phyloP scores from a whole-genome alignment of 1,140 invertebrate genomes.

The Dinoponera quadriceps region DNA sequence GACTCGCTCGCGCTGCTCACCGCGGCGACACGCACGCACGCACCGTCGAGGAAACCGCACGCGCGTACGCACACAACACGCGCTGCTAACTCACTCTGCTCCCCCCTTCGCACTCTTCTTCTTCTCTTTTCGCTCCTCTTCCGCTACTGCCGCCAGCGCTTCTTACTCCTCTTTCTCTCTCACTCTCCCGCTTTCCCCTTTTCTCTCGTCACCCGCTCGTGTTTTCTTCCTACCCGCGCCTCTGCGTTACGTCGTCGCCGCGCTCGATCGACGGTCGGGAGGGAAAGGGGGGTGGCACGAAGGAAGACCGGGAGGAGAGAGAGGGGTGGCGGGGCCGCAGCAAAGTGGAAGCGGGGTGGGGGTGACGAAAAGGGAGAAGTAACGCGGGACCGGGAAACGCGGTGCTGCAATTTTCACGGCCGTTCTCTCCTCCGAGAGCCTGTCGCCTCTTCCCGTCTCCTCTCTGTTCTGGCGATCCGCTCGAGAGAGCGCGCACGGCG shows the following conservation, averaged over 20 bases:
- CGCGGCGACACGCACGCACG: too few relatives aligned
- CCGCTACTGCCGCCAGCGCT: too few relatives aligned
- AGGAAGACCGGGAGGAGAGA: neutral
- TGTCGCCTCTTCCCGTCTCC: too few relatives aligned
- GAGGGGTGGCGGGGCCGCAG: slow-evolving; percentile 10
- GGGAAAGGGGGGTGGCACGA: neutral
- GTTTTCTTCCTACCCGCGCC: slow-evolving; percentile 25
- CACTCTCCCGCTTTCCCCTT: neutral
- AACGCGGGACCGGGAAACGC: slow-evolving; percentile 6
- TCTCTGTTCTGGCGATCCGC: neutral
- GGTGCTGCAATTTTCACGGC: neutral
- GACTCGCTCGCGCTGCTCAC: slow-evolving; percentile 56
- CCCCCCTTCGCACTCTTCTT: slow-evolving; percentile 20
- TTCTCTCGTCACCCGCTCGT: slow-evolving; percentile 13
- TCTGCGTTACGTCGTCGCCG: slow-evolving; percentile 57
- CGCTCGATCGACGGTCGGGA: slow-evolving; percentile 54
- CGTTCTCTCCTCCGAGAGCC: too few relatives aligned
- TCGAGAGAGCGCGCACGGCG: neutral
- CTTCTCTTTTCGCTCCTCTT: neutral
- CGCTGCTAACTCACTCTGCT: too few relatives aligned
- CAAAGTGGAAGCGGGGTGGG: slow-evolving; percentile 28
- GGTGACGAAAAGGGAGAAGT: slow-evolving; percentile 50
- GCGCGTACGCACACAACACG: too few relatives aligned
- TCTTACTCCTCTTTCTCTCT: too few relatives aligned
- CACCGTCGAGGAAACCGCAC: too few relatives aligned